A percentile compares a stretch with the other conserved stretches of the same genome.
phyloP scores from a whole-genome alignment of 1,140 invertebrate species.

The Drosophila sturtevanti region DNA sequence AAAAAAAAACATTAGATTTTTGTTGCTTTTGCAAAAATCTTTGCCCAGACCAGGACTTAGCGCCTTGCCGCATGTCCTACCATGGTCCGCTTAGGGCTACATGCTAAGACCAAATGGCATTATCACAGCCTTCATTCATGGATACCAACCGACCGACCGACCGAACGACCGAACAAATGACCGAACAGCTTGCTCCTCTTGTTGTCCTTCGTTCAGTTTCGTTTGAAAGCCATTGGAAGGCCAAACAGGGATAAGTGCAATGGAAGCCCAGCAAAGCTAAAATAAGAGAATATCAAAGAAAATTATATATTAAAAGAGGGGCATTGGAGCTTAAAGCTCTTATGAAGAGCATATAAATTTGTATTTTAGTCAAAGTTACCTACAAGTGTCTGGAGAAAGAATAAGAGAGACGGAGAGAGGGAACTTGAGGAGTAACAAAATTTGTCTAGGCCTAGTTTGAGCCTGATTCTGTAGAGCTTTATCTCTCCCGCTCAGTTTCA shows the following conservation, averaged over 20 bases:
- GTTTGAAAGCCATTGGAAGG: constrained; percentile 72
- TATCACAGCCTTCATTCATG: constrained; percentile 70
- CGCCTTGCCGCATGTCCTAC: constrained; percentile 21
- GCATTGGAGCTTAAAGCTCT: constrained; percentile 54
- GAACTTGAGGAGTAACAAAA: background rate
- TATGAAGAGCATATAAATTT: constrained; percentile 16
- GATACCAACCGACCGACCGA: constrained; percentile 58
- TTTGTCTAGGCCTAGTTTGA: constrained; percentile 28
- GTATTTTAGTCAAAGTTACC: constrained; percentile 21
- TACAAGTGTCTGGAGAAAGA: constrained; percentile 61
- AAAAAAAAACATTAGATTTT: constrained; percentile 1
- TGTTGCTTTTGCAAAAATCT: constrained; percentile 50
- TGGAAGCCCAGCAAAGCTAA: constrained; percentile 51
- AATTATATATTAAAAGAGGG: background rate
- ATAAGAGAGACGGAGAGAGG: constrained; percentile 13
- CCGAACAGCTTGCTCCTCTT: constrained; percentile 33
- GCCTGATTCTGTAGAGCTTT: constrained; percentile 8
- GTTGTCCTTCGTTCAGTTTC: constrained; percentile 55
- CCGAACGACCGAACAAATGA: constrained; percentile 54
- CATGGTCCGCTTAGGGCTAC: constrained; percentile 49
- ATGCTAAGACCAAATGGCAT: constrained; percentile 55
- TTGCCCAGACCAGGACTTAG: background rate
- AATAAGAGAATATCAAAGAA: background rate
- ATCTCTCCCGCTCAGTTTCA: background rate
- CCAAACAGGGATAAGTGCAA: constrained; percentile 71